Percentiles rank a stretch among this genome's conserved stretches.
Conservation (phyloP, 2,888 invertebrate genomes). For the Diachrysia chrysitis region DNA sequence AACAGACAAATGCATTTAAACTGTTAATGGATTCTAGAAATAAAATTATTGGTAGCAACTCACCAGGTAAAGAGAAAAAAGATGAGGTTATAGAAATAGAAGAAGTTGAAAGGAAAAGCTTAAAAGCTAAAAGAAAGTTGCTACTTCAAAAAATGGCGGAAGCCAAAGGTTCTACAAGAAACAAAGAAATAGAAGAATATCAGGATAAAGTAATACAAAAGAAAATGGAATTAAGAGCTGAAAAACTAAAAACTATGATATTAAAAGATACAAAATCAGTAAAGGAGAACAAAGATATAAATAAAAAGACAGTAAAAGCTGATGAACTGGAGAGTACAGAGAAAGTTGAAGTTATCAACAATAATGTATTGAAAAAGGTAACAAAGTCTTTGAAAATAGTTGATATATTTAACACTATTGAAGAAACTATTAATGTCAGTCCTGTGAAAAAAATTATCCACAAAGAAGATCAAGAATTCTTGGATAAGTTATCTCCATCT, state of each 20-base stretch:
- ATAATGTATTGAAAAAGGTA: conserved; percentile 50
- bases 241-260: conserved; percentile 87
- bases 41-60: conserved; percentile 90
- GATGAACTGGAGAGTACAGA: conserved; percentile 18
- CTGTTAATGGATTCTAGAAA: conserved; percentile 91
- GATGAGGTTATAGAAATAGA: conserved; percentile 66
- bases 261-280: conserved; percentile 66
- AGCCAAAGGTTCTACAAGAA: conserved; percentile 89
- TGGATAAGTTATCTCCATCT: conserved; percentile 88
- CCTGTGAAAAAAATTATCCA: conserved; percentile 61
- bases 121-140: conserved; percentile 85
- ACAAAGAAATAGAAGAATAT: conserved; percentile 88
- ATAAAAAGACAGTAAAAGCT: conserved; percentile 25
- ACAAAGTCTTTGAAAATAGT: conserved; percentile 68
- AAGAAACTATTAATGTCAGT: conserved; percentile 50
- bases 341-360: conserved; percentile 23
- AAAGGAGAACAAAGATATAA: conserved; percentile 46
- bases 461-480: conserved; percentile 83
- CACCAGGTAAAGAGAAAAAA: conserved; percentile 88
- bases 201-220: conserved; percentile 88
- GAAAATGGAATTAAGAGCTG: conserved; percentile 90
- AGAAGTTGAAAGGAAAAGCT: conserved; percentile 68
- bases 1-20: conserved; percentile 89
- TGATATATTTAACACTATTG: conserved; percentile 70
- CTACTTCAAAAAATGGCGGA: conserved; percentile 91